Evolutionary conservation across 2,113 vertebrate species (phyloP).

Genomic region (Oncorhynchus gorbuscha): DNA sequence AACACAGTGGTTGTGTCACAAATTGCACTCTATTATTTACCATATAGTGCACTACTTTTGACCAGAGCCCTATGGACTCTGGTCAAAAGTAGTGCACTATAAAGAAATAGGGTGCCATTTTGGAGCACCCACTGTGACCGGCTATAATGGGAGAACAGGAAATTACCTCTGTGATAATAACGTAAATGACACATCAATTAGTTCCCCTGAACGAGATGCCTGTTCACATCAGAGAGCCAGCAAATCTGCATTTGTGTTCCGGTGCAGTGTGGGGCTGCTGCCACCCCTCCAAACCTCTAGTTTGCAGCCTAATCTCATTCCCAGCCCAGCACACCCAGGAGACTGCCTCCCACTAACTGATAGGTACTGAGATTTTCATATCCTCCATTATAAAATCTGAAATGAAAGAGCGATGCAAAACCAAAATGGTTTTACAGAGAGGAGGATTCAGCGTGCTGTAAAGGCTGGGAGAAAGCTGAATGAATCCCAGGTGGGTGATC

Average conservation of each 20-base stretch:
- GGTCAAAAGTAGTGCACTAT: no score
- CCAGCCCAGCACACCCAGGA: constrained; percentile 19
- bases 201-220: constrained; percentile 1
- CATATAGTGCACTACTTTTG: no score
- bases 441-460: neutral
- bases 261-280: constrained; percentile 10
- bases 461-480: neutral
- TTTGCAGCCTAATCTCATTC: constrained; percentile 15
- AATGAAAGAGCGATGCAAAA: constrained; percentile 18
- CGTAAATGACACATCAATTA: constrained; percentile 27
- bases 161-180: constrained; percentile 18
- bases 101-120: no score
- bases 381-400: constrained; percentile 31
- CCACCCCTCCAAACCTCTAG: constrained; percentile 29
- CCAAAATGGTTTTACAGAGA: neutral
- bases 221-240: constrained; percentile 11
- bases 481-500: neutral
- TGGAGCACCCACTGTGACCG: neutral
- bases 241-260: neutral
- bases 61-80: no score
- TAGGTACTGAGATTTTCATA: constrained; percentile 4
- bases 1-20: no score
- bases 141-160: constrained; percentile 9
- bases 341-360: constrained; percentile 7
- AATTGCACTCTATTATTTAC: no score